Evolutionary conservation across 2,797 vertebrate species (phyloP), one percentile per base, ranked within the genome.

Genomic region (Sebastes reedi): DNA sequence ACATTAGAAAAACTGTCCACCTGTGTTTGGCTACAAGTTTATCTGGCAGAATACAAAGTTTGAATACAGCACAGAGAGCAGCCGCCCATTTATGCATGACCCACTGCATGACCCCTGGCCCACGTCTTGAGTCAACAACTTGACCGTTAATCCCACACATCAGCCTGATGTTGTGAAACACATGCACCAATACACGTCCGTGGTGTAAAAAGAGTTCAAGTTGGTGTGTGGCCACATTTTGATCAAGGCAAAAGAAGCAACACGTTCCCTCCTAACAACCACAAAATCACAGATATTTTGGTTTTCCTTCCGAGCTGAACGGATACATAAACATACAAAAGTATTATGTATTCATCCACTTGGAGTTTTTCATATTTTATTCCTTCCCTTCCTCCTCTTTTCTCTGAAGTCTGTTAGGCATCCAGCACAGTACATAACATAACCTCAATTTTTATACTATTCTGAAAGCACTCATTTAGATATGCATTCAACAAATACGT

Each of bases 111-210:
- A 64, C 10, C 27, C 16, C 14, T 46, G 18, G 14, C 61, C 75
- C 71, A 82, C 39, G 11, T 42, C 30, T 59, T 71, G 36, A 74
- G 42, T 74, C 83, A 81, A 83, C 65, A 87, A 58, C 59, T 68
- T 46, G 59, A 81, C 69, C 10, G 6, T 22, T 22, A 46, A 29
- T 67, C 50, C 16, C 56, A 55, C 9, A 18, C 5, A 62, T 14
- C n/a, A 9, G n/a, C 54, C 67, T 56, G 18, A 24, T 36, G 27
- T 79, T 72, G 29, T 11, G 69, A 71, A 81, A 79, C 2, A 32
- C 60, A 75, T 2, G 8, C 1, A 27, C 3, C 3, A 56, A 58
- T 32, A 42, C 2, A 6, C 2, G n/a, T 25, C 29, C 5, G 6
- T 10, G 5, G 39, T 59, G 69, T 22, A 30, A 68, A 46, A 12